A percentile compares a stretch with the other conserved stretches of the same genome.
Conservation (phyloP, 1,140 invertebrate genomes). For the Conopomorpha cramerella region DNA sequence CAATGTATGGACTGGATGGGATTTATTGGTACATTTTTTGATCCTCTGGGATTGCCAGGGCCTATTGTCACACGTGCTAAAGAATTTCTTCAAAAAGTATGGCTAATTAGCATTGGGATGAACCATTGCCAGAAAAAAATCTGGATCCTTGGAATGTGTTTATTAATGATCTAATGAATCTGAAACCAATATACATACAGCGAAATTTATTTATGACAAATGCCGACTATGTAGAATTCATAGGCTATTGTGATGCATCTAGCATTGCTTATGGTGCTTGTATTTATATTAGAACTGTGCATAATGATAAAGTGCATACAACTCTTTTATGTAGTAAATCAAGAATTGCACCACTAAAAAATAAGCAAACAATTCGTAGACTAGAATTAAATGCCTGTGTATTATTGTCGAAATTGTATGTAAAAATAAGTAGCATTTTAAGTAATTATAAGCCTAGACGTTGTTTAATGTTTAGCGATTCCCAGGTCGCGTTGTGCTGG, state of each 20-base stretch:
- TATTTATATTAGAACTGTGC: conserved; percentile 3
- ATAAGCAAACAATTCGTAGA: conserved; percentile 5
- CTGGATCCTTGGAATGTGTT: background rate
- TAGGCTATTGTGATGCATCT: conserved; percentile 9
- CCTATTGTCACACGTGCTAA: conserved; percentile 12
- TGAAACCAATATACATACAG: conserved; percentile 1
- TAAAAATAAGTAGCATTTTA: no score
- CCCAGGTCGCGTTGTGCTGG: conserved; percentile 6
- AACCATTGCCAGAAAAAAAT: conserved; percentile 3
- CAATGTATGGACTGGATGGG: conserved; percentile 6
- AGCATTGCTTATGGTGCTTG: conserved; percentile 5
- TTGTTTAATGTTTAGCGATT: conserved; percentile 6
- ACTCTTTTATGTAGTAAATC: conserved; percentile 6
- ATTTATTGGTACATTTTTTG: conserved; percentile 13
- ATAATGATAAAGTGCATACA: background rate
- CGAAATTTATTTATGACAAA: background rate
- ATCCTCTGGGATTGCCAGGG: conserved; percentile 13
- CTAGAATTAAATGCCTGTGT: conserved; percentile 6
- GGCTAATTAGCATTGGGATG: conserved; percentile 10
- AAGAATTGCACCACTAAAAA: conserved; percentile 1
- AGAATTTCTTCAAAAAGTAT: conserved; percentile 13
- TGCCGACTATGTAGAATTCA: conserved; percentile 2
- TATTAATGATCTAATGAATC: background rate
- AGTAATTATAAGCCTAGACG: conserved; percentile 4
- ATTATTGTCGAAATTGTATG: conserved; percentile 4